Base-by-base conservation (phyloP, 2,888 invertebrate genomes). In the Dryococelus australis region DNA sequence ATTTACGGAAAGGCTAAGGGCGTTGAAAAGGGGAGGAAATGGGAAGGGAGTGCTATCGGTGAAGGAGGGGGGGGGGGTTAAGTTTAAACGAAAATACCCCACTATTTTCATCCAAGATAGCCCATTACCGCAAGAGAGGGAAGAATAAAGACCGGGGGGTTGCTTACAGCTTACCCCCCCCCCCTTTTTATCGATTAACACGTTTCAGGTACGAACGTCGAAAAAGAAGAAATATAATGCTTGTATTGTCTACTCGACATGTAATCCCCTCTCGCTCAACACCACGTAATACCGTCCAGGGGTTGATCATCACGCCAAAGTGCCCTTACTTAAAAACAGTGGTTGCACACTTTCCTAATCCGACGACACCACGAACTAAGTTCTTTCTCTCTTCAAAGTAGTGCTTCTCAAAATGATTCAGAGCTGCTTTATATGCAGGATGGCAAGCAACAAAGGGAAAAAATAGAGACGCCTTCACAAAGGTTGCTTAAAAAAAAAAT, bases 1-100 rank as follows among this genome's bases (percentile, higher is more conserved):
- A 65, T 65, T 65, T 65, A 24, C 65, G 65, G 16, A 16, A 9
- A 16, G 65, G 65, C 16, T 12, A 16, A 20, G 65, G 20, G 65
- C 5, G 10, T 5, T 5, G 24, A 16, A 16, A 16, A 65, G 20
- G 13, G 20, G 65, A 16, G 65, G 65, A 47, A 47, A 47, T n/a
- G n/a, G n/a, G n/a, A n/a, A n/a, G n/a, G n/a, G n/a, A n/a, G n/a
- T n/a, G 9, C 12, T 12, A 12, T 12, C 47, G 47, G 12, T 9
- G 65, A 24, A 24, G 65, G 16, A 65, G 16, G 65, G 65, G 20
- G 13, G 20, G 65, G n/a, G 65, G 20, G 65, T 8, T n/a, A 65
- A 65, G 65, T 65, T 65, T 65, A 65, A 65, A 65, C 65, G 65
- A 65, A 65, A 65, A 65, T 16, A 65, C 65, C 65, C n/a, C 65